phyloP scores from a whole-genome alignment of 1,140 invertebrate genomes.

The Araneus ventricosus region DNA sequence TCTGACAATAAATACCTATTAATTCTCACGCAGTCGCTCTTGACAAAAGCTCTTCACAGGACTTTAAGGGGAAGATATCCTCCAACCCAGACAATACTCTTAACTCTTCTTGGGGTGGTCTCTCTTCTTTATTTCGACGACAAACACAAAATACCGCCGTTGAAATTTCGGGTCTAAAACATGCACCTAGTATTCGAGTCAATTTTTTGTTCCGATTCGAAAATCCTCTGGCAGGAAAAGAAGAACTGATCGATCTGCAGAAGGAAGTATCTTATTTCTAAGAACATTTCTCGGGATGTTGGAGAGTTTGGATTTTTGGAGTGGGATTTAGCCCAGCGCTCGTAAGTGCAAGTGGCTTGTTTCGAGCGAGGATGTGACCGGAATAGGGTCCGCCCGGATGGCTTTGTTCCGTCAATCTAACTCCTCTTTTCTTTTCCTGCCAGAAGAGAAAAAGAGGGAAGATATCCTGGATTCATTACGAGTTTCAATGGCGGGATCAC shows the following conservation, averaged over 20 bases:
- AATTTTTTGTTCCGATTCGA: not conserved
- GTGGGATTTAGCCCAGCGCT: constrained; percentile 57
- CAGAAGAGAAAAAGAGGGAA: not conserved
- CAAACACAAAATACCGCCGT: not conserved
- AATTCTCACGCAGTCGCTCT: no score
- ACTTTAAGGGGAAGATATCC: no score
- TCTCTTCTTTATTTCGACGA: not conserved
- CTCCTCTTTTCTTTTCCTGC: constrained; percentile 27
- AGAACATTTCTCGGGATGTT: constrained; percentile 66
- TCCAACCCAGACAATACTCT: not conserved
- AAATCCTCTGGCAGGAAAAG: constrained; percentile 33
- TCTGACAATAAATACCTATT: no score
- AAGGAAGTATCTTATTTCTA: constrained; percentile 72
- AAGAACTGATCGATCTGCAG: constrained; percentile 57
- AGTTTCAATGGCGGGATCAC: constrained; percentile 63
- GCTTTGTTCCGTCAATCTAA: constrained; percentile 68
- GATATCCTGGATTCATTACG: constrained; percentile 49
- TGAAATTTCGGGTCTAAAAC: constrained; percentile 30
- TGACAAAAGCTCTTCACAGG: no score
- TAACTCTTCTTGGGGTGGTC: not conserved
- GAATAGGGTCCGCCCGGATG: constrained; percentile 39
- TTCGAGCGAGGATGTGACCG: constrained; percentile 71
- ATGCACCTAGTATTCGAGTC: constrained; percentile 26
- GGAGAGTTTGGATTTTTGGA: constrained; percentile 64
- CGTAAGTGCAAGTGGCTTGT: constrained; percentile 71